These are phyloP conservation scores for Serinus canaria DNA, from an alignment of 2,113 vertebrate genomes.

Conservation along the genomic window DNA sequence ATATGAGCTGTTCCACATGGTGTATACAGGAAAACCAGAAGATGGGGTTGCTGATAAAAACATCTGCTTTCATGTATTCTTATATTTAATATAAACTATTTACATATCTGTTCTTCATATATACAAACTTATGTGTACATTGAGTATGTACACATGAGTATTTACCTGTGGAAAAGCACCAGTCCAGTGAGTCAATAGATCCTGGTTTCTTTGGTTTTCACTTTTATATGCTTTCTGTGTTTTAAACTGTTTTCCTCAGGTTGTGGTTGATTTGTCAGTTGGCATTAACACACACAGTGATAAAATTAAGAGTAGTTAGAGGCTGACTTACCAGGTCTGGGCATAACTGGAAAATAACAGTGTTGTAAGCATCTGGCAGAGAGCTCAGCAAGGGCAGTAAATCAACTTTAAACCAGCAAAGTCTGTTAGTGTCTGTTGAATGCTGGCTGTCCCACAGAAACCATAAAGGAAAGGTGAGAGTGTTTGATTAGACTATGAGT, in stretches of 20 bases:
- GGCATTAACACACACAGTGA: not conserved
- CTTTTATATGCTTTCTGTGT: not conserved
- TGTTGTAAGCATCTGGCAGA: not conserved
- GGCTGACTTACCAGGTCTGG: not conserved
- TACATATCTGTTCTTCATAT: not conserved
- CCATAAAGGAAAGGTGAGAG: not conserved
- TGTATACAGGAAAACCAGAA: not conserved
- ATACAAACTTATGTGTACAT: fast-evolving
- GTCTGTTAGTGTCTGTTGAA: not conserved
- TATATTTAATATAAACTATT: not conserved
- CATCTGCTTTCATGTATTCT: not conserved
- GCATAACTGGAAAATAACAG: not conserved
- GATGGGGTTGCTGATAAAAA: not conserved
- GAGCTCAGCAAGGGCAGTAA: not conserved
- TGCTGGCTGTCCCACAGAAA: not conserved
- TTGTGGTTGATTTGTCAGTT: not conserved
- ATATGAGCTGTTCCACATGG: not conserved
- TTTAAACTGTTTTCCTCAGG: not conserved
- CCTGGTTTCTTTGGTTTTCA: not conserved
- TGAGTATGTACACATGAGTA: not conserved
- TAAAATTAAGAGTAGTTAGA: not conserved
- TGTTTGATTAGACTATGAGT: not conserved
- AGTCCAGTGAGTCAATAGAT: not conserved
- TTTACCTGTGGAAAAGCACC: not conserved
- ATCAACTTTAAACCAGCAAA: not conserved